These are phyloP conservation scores for Hypothenemus hampei DNA, from an alignment of 1,140 invertebrate genomes.

Conservation along the genomic window DNA sequence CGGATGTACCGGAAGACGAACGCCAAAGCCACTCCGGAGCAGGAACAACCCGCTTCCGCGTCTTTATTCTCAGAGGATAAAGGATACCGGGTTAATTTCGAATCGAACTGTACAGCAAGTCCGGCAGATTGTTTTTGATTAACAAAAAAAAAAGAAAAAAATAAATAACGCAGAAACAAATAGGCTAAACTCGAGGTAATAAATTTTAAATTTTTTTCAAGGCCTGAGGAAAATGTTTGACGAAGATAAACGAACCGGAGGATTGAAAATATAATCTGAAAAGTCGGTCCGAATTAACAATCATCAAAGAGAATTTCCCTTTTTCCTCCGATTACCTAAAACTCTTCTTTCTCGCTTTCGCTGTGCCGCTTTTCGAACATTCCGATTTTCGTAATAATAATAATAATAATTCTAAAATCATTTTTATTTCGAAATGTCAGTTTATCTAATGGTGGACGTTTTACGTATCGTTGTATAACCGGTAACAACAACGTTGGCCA, in stretches of 20 bases:
- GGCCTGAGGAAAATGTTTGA: slow-evolving; percentile 22
- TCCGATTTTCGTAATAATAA: not conserved
- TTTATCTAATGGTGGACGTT: no score
- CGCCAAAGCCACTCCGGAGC: slow-evolving; percentile 36
- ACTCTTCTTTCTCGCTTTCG: slow-evolving; percentile 1
- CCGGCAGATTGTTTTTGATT: not conserved
- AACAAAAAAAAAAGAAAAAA: not conserved
- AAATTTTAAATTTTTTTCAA: slow-evolving; percentile 18
- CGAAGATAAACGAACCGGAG: slow-evolving; percentile 7
- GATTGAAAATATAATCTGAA: slow-evolving; percentile 21
- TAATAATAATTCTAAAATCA: not conserved
- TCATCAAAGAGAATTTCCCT: slow-evolving; percentile 18
- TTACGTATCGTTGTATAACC: not conserved
- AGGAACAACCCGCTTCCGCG: slow-evolving; percentile 35
- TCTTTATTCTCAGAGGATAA: slow-evolving; percentile 38
- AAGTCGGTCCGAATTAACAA: slow-evolving; percentile 22
- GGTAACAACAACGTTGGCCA: no score
- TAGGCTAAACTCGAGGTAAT: slow-evolving; percentile 2
- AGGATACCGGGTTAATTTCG: slow-evolving; percentile 37
- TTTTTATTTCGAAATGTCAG: not conserved
- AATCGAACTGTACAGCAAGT: slow-evolving; percentile 20
- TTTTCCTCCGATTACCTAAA: slow-evolving; percentile 7
- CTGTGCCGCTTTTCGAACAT: not conserved
- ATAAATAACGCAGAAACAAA: not conserved
- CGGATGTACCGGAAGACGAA: slow-evolving; percentile 39